Evolutionary conservation across 1,140 invertebrate species (phyloP).

Genomic region (Gerris buenoi): DNA sequence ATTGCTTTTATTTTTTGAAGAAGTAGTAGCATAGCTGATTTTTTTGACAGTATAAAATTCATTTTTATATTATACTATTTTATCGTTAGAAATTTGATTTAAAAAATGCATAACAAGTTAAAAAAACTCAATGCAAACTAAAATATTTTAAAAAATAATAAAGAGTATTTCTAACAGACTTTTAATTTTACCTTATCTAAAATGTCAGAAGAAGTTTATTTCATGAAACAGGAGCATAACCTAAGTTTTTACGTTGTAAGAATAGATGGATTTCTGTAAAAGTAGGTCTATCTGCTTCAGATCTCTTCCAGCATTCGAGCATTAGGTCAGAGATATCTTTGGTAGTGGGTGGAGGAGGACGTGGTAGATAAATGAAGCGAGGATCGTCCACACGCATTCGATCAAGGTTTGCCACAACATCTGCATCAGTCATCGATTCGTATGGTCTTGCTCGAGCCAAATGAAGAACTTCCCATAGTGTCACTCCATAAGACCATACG

Average conservation of each 20-base stretch:
- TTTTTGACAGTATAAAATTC: too few relatives aligned
- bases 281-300: conserved; percentile 58
- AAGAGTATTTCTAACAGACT: not conserved
- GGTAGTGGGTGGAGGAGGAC: conserved; percentile 41
- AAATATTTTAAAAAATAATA: not conserved
- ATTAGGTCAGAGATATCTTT: conserved; percentile 78
- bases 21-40: too few relatives aligned
- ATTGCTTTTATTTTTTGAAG: too few relatives aligned
- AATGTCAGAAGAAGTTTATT: not conserved
- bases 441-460: conserved; percentile 50
- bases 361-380: conserved; percentile 45
- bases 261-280: conserved; percentile 79
- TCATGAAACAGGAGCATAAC: conserved; percentile 38
- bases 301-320: conserved; percentile 74
- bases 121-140: not conserved
- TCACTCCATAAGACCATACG: conserved; percentile 62
- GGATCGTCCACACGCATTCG: conserved; percentile 43
- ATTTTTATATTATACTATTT: not conserved
- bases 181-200: not conserved
- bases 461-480: conserved; percentile 59
- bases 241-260: conserved; percentile 67
- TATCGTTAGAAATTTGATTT: not conserved
- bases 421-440: conserved; percentile 48
- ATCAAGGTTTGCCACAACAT: conserved; percentile 55
- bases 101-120: not conserved